Evolutionary conservation across 2,888 invertebrate genomes (phyloP), one percentile per base, ranked within the genome.

Genomic region (Aquatica leii): DNA sequence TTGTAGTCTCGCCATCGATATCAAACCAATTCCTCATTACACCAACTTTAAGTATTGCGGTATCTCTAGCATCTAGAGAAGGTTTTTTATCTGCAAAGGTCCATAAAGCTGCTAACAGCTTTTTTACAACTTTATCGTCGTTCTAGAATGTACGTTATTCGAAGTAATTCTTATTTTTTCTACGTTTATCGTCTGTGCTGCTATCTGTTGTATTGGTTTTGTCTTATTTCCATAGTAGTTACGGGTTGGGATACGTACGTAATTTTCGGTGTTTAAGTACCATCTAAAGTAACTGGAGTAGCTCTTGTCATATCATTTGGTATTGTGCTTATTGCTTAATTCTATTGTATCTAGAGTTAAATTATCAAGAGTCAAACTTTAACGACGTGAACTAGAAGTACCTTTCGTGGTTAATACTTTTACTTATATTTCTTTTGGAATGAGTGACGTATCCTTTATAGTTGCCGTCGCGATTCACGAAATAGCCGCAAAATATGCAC

Each of bases 71-170:
- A 62, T 73, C 62, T 6, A 57, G 31, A 9, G 51, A 51, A 70
- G 66, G 58, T 71, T 74, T 68, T 61, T 72, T 66, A 71, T 69
- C 53, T 57, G 41, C 65, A 49, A 11, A 63, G 35, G n/a, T n/a
- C 71, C 85, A 77, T 14, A 89, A 89, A 41, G 88, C 86, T 17
- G 85, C 85, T 5, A 84, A 78, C 11, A 87, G 84, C 61, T 81
- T 80, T 72, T 65, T 62, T 20, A 35, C 40, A 35, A 60, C 5
- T 53, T 62, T 65, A 3, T 69, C 63, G 40, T 43, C 37, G 80
- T 76, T 0, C 81, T 78, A 12, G 82, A 82, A n/a, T 84, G 84
- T 70, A 77, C 71, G 60, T 73, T 75, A 17, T 83, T 83, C 8
- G 80, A 79, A 34, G 79, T 76, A 14, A 84, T 81, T 58, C 81